Evolutionary conservation across 2,797 vertebrate species (phyloP), one percentile per base, ranked within the genome.

Genomic region (Sebastes diaconus): DNA sequence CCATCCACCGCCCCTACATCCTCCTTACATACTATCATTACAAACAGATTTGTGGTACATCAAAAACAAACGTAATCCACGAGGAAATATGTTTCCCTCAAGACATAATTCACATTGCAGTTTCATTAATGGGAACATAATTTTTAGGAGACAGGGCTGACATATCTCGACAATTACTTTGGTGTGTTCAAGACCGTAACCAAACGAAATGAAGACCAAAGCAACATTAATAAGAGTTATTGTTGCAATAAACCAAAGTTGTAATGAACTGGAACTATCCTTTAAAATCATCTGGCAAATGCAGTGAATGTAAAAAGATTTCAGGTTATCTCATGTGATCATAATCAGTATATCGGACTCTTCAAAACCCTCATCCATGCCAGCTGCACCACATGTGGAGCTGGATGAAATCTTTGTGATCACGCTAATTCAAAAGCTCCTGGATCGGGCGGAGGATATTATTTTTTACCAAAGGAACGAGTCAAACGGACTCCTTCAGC

Each of bases 391-490:
- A 29, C 66, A 68, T 72, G 80, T 32, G 55, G 67, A 68, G 75
- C 63, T 2, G 39, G 50, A 68, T 39, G 30, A 83, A 58, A 90
- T 83, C 81, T 81, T 88, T 84, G 66, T 80, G 75, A 88, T 90
- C 60, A 11, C 16, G 2, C 81, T 88, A 90, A 92, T 80, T 92
- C 79, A 87, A 90, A 88, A 77, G 79, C 70, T 89, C 84, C 83
- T 75, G 83, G 63, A 78, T 78, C 25, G 9, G 81, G 68, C 32
- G 4, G 14, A 72, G 61, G 85, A 85, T 84, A 74, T 87, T 85
- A 76, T 89, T 90, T 89, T 76, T 78, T 32, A 80, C 82, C 71
- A 80, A 65, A 85, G 34, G 68, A 87, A 64, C 12, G 30, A 84
- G 84, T 60, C 71, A 69, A 82, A 82, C 32, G n/a, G 12, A 70